Evolutionary conservation across 2,888 invertebrate species (phyloP), one percentile per base, ranked within the genome.

Genomic region (Luffia ferchaultella): DNA sequence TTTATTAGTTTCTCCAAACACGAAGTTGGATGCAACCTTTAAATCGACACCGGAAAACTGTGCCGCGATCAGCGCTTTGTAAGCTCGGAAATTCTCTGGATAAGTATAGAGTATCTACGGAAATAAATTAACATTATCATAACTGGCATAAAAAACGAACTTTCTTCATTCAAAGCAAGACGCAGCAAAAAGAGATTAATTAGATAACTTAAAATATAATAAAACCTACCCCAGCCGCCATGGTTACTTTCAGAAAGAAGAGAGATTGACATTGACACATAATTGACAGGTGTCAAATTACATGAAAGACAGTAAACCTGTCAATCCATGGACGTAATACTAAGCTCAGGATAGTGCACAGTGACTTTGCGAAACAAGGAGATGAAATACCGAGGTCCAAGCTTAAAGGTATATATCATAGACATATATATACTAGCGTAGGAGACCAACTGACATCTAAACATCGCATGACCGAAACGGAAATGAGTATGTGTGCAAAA

Each of bases 31-130:
- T 60, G 91, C 90, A 61, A 95, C 85, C 87, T 92, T 92, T 67
- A 96, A 87, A 72, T 92, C 89, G 63, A 90, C 90, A 67, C 96
- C 96, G 62, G 97, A 95, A 86, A 94, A 98, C 85, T 97, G 91
- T 73, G 98, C 98, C 70, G 98, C 98, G 76, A 98, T 96, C 74
- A 98, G 90, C 73, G 93, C 95, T 87, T 99, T 99, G 84, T 93
- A 95, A 64, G 98, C 97, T 82, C 98, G 93, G 89, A 97, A 98
- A 89, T 97, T 98, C 82, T 96, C 95, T 67, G 96, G 93, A 87
- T 97, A 97, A 76, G 98, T 97, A 88, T 97, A 98, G 72, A 99
- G 89, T 82, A 96, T 97, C 96, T 97, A 88, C 48, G 85, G 86
- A 71, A 86, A 80, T 76, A 74, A 68, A 30, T 30, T 3, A 30